These are phyloP conservation scores for Cancer borealis DNA, from an alignment of 2,888 invertebrate genomes.

Conservation along the genomic window DNA sequence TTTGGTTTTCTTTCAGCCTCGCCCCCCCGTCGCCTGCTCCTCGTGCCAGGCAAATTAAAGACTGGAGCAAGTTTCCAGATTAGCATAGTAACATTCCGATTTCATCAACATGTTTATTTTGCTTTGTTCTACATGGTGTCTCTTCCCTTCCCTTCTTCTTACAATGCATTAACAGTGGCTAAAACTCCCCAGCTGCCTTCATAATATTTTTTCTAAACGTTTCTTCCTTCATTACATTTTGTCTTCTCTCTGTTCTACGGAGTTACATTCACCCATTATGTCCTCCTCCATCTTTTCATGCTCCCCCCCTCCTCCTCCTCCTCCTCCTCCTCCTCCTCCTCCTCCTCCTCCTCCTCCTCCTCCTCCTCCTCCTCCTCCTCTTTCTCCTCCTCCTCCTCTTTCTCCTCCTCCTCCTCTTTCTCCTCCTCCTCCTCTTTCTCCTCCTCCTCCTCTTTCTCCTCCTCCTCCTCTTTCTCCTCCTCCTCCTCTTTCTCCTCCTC, in stretches of 20 bases:
- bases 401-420: no score
- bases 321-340: no score
- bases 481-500: no score
- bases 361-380: no score
- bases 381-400: background rate
- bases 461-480: background rate
- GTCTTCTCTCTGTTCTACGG: background rate
- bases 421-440: no score
- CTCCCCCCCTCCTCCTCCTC: no score
- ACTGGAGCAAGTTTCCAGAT: slow-evolving; percentile 35
- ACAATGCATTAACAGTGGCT: background rate
- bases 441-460: no score
- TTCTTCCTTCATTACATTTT: background rate
- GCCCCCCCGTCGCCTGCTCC: background rate
- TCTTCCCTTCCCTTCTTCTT: background rate
- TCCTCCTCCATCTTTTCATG: background rate
- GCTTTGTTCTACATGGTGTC: background rate
- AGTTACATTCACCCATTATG: background rate
- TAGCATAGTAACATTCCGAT: slow-evolving; percentile 30
- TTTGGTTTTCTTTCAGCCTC: background rate
- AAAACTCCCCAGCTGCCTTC: background rate
- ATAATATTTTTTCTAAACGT: background rate
- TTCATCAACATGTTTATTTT: slow-evolving; percentile 7
- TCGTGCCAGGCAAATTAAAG: background rate
- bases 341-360: background rate